Evolutionary conservation across 2,797 vertebrate genomes (phyloP).

Genomic region (Trachurus trachurus): DNA sequence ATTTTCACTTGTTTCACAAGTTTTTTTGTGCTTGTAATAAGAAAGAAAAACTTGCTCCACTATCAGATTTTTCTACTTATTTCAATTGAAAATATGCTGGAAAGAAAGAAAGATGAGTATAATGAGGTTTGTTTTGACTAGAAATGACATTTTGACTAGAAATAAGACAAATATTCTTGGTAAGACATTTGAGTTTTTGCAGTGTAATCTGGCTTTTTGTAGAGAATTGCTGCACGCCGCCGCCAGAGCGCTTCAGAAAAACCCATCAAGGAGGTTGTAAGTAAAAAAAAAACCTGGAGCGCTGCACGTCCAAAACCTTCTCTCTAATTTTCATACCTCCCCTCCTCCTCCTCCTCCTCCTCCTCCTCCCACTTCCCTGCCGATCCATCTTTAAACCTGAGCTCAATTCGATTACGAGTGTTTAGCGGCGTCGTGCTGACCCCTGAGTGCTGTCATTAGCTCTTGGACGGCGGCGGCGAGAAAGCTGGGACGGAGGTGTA

Average conservation of each 20-base stretch:
- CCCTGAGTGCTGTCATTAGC: constrained; percentile 28
- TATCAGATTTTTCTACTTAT: too few species aligned
- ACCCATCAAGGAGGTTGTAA: constrained; percentile 39
- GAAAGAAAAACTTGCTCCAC: too few species aligned
- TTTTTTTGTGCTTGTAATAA: too few species aligned
- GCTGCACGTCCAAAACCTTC: constrained; percentile 12
- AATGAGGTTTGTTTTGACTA: too few species aligned
- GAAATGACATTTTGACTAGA: too few species aligned
- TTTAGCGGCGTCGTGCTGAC: constrained; percentile 33
- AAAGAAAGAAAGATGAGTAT: too few species aligned
- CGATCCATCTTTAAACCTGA: constrained; percentile 50
- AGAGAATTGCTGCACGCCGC: constrained; percentile 14
- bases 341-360: not conserved
- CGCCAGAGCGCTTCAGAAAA: constrained; percentile 16
- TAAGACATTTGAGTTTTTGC: too few species aligned
- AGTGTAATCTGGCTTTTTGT: constrained; percentile 43
- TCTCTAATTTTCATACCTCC: constrained; percentile 39
- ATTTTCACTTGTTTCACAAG: too few species aligned
- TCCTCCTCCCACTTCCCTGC: not conserved
- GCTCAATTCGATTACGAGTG: constrained; percentile 54
- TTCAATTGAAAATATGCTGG: too few species aligned
- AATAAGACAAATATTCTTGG: too few species aligned
- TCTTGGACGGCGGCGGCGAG: constrained; percentile 16
- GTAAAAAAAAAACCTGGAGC: constrained; percentile 30
- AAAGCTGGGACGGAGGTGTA: not conserved